These are phyloP conservation scores for Ceraclea dissimilis DNA, from an alignment of 2,888 invertebrate species.

Conservation along the genomic window DNA sequence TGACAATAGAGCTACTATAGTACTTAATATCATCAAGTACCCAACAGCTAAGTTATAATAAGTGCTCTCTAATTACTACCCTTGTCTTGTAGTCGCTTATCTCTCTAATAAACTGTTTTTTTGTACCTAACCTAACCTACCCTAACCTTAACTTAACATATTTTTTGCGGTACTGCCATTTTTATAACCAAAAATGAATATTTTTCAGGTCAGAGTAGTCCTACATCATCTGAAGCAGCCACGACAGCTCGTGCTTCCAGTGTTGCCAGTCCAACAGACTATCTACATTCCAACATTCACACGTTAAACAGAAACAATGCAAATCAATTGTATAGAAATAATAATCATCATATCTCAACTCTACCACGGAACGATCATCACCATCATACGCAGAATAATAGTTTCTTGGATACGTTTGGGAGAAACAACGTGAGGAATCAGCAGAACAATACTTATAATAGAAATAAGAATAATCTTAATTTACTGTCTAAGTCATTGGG, in stretches of 20 bases:
- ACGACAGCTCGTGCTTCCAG: constrained; percentile 76
- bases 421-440: constrained; percentile 39
- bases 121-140: not conserved
- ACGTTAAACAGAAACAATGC: constrained; percentile 39
- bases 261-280: constrained; percentile 31
- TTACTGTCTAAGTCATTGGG: constrained; percentile 40
- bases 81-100: too few species aligned
- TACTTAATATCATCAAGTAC: too few species aligned
- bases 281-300: constrained; percentile 32
- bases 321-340: constrained; percentile 29
- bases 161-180: too few species aligned
- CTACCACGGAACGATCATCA: constrained; percentile 41
- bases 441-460: constrained; percentile 29
- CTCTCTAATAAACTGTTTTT: not conserved
- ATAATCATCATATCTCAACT: constrained; percentile 35
- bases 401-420: constrained; percentile 43
- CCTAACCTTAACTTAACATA: too few species aligned
- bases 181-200: too few species aligned
- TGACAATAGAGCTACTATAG: too few species aligned
- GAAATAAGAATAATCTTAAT: constrained; percentile 22
- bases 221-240: constrained; percentile 74
- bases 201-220: constrained; percentile 66
- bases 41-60: too few species aligned
- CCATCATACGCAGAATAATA: constrained; percentile 33
- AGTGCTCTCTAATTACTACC: too few species aligned